phyloP scores from a whole-genome alignment of 2,888 invertebrate species.

The Pheosia tremula region DNA sequence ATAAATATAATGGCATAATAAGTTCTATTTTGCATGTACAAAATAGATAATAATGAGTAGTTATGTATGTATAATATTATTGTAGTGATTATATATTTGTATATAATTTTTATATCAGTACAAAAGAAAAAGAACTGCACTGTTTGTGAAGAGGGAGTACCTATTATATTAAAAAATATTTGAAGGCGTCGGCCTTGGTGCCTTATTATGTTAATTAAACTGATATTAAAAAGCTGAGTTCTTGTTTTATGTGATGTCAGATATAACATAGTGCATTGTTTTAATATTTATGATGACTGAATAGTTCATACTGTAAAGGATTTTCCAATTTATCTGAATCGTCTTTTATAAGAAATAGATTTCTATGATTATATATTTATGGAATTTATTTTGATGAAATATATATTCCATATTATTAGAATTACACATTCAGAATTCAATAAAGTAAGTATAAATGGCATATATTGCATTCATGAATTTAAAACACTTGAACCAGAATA shows the following conservation, averaged over 20 bases:
- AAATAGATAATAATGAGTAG: conserved; percentile 41
- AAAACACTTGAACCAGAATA: not conserved
- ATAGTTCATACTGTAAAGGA: conserved; percentile 37
- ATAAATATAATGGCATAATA: conserved; percentile 41
- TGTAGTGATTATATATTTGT: conserved; percentile 37
- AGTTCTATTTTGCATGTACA: conserved; percentile 50
- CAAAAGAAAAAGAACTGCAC: conserved; percentile 50
- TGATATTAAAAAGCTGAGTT: conserved; percentile 34
- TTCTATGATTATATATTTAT: too few relatives aligned
- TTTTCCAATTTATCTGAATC: conserved; percentile 28
- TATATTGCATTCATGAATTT: too few relatives aligned
- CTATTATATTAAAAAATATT: conserved; percentile 29
- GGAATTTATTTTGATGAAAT: too few relatives aligned
- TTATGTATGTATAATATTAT: conserved; percentile 38
- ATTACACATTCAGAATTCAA: too few relatives aligned
- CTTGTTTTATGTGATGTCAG: not conserved
- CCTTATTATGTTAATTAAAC: conserved; percentile 59
- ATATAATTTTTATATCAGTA: conserved; percentile 60
- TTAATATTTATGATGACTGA: conserved; percentile 50
- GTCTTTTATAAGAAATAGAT: not conserved
- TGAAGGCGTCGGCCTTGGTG: conserved; percentile 57
- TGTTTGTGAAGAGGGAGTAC: conserved; percentile 33
- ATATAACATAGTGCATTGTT: conserved; percentile 29
- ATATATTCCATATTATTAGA: conserved; percentile 1
- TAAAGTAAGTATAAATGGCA: too few relatives aligned